Conservation (phyloP, 2,888 invertebrate genomes). For the Lepidonotus clava region DNA sequence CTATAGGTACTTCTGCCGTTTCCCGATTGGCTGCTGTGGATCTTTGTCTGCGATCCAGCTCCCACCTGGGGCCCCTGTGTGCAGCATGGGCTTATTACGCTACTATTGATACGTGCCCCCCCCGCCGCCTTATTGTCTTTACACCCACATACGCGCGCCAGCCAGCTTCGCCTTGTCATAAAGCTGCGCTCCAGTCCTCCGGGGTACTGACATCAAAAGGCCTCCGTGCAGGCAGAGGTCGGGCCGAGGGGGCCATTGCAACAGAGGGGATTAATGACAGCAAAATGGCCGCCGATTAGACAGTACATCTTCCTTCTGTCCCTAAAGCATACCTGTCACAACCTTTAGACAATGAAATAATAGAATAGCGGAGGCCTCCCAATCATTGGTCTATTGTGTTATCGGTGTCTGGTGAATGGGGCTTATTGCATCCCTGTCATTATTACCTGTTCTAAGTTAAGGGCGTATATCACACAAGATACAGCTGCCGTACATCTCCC, state of each 20-base stretch:
- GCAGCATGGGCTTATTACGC: constrained; percentile 18
- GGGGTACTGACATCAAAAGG: neutral
- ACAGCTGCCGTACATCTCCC: no score
- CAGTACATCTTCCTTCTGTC: neutral
- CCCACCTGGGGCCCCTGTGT: constrained; percentile 9
- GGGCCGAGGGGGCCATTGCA: neutral
- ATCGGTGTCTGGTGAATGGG: no score
- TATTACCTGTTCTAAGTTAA: no score
- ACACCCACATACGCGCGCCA: neutral
- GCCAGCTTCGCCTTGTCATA: neutral
- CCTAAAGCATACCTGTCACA: neutral
- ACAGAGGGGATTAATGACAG: neutral
- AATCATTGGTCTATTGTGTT: no score
- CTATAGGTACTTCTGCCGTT: no score
- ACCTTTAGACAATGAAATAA: neutral
- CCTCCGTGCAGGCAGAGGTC: neutral
- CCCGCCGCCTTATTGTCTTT: constrained; percentile 2
- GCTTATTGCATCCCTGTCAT: no score
- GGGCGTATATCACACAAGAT: no score
- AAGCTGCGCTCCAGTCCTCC: neutral
- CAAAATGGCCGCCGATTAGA: neutral
- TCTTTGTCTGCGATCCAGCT: neutral
- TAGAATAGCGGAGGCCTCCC: neutral
- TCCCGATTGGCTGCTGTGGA: neutral
- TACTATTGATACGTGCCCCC: neutral